Evolutionary conservation across 2,888 invertebrate genomes (phyloP), one percentile per base, ranked within the genome.

Genomic region (Xestia rhomboidea): DNA sequence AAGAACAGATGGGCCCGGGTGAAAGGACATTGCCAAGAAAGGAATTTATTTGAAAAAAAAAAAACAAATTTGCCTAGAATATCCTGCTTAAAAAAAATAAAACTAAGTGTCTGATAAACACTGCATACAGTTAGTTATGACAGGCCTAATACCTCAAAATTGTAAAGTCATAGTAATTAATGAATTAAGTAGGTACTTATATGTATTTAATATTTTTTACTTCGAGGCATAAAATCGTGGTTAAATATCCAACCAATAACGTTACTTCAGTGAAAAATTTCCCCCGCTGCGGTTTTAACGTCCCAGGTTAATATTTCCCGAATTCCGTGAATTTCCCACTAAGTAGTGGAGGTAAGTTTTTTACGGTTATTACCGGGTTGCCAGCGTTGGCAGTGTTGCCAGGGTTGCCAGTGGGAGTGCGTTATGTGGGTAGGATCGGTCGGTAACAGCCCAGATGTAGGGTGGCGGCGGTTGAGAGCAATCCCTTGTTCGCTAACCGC

Each of bases 271-370:
- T 64, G 18, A 11, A 72, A 69, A 54, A 63, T 27, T 21, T 38
- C 24, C 15, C 8, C n/a, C 24, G 66, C 24, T 66, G 34, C 62
- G 78, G 49, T 62, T 81, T 38, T 46, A 51, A 63, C 68, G 62
- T 66, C 66, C 68, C 46, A 63, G 60, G 72, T 68, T 77, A 69
- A 78, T 77, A 63, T 60, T 54, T 60, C 15, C 49, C 27, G 66
- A 77, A 74, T 77, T 64, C 41, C 46, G 15, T 44, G 54, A 67
- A 81, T 63, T 85, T 66, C 11, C 73, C 68, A 66, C 73, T 69
- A 71, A 87, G 77, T 77, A 86, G 74, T 79, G 75, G 27, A 77
- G 82, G 76, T 78, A 84, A 82, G 82, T 86, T 86, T 85, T 87
- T 85, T 87, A 87, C 69, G 80, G 76, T 87, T 85, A 87, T 82